phyloP scores from a whole-genome alignment of 1,140 invertebrate genomes.

The Eriosoma lanigerum region DNA sequence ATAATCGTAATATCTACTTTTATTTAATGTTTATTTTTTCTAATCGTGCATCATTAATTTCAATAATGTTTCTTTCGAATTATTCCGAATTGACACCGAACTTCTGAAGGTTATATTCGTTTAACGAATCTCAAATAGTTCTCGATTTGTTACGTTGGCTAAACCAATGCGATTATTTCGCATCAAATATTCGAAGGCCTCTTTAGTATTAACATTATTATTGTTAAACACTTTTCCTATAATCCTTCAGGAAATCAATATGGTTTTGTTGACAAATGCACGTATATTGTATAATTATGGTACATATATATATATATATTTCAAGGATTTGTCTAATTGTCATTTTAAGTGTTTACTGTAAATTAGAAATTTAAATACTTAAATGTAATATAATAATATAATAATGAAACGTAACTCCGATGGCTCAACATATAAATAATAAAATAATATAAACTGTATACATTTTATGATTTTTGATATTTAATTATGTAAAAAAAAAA shows the following conservation, averaged over 20 bases:
- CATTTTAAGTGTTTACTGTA: conserved; percentile 15
- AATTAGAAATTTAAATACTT: conserved; percentile 19
- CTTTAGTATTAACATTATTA: too few species aligned
- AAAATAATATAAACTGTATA: too few species aligned
- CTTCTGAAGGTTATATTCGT: not conserved
- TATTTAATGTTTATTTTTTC: not conserved
- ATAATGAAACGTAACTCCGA: not conserved
- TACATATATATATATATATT: conserved; percentile 2
- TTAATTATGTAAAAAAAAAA: too few species aligned
- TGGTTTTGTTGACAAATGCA: conserved; percentile 14
- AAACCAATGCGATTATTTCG: not conserved
- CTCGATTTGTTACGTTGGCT: not conserved
- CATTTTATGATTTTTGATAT: too few species aligned
- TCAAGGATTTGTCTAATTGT: conserved; percentile 34
- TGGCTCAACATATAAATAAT: too few species aligned
- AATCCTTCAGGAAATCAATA: not conserved
- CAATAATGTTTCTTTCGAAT: not conserved
- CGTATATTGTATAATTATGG: not conserved
- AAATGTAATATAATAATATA: not conserved
- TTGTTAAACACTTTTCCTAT: not conserved
- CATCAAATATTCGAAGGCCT: conserved; percentile 8
- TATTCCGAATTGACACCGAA: not conserved
- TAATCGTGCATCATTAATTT: not conserved
- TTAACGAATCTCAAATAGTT: not conserved
- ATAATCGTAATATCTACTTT: not conserved